These are phyloP conservation scores for Oscheius sp. DNA, from an alignment of 2,888 invertebrate species.

Conservation along the genomic window DNA sequence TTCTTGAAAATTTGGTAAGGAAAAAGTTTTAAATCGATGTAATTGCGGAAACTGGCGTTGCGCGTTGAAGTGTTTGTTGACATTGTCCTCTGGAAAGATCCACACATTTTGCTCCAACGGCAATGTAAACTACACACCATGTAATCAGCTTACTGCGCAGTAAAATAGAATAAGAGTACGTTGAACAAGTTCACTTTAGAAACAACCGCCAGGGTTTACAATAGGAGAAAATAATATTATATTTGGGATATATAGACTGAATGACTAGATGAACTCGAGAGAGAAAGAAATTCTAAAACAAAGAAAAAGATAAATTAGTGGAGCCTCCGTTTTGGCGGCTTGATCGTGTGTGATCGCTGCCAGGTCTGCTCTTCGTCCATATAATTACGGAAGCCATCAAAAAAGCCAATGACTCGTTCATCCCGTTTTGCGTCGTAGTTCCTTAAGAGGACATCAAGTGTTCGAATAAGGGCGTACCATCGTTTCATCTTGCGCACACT, in stretches of 20 bases:
- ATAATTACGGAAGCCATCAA: slow-evolving; percentile 95
- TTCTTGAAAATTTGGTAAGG: neutral
- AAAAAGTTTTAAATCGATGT: slow-evolving; percentile 12
- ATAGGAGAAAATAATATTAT: slow-evolving; percentile 5
- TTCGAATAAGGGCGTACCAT: slow-evolving; percentile 80
- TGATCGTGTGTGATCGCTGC: slow-evolving; percentile 96
- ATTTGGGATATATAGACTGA: neutral
- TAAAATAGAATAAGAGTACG: neutral
- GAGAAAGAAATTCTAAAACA: neutral
- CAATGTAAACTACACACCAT: slow-evolving; percentile 1
- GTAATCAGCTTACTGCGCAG: slow-evolving; percentile 11
- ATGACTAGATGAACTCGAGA: slow-evolving; percentile 7
- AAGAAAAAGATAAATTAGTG: neutral
- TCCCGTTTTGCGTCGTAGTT: slow-evolving; percentile 92
- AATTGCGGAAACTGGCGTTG: neutral
- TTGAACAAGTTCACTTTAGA: neutral
- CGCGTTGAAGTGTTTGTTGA: slow-evolving; percentile 29
- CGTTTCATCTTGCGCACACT: slow-evolving; percentile 97
- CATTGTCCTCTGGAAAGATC: slow-evolving; percentile 22
- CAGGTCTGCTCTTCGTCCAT: slow-evolving; percentile 97
- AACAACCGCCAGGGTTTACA: slow-evolving; percentile 23
- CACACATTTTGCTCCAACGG: slow-evolving; percentile 23
- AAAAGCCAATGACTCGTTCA: slow-evolving; percentile 91
- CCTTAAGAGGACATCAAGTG: slow-evolving; percentile 76
- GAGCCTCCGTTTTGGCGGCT: slow-evolving; percentile 79